Conservation (phyloP, 2,888 invertebrate species). For the Epistrophe grossulariae region DNA sequence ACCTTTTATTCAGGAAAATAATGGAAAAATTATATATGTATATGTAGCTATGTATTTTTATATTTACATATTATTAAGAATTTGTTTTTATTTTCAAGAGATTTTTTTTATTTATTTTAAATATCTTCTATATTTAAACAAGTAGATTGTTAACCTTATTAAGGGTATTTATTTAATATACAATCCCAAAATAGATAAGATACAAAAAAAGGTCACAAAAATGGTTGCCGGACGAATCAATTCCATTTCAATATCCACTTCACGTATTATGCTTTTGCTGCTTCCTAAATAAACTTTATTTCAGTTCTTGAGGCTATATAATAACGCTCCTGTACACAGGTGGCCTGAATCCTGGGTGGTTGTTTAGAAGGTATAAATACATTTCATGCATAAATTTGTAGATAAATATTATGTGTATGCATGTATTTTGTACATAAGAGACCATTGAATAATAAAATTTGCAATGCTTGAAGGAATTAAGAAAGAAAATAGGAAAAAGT, state of each 20-base stretch:
- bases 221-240: background rate
- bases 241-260: constrained; percentile 29
- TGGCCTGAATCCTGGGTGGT: constrained; percentile 24
- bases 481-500: background rate
- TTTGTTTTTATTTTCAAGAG: background rate
- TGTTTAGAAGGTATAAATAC: background rate
- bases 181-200: constrained; percentile 7
- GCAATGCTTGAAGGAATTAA: background rate
- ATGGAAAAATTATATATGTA: background rate
- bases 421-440: too few relatives aligned
- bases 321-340: background rate
- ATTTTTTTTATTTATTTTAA: background rate
- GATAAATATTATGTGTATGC: too few relatives aligned
- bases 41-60: background rate
- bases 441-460: background rate
- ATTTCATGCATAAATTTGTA: background rate
- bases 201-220: constrained; percentile 6
- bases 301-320: background rate
- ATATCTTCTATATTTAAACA: background rate
- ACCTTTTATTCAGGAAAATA: background rate
- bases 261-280: constrained; percentile 6
- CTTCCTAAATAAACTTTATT: background rate
- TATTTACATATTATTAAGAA: too few relatives aligned
- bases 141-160: background rate
- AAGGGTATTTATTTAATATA: background rate